Evolutionary conservation across 2,113 vertebrate genomes (phyloP), one percentile per base, ranked within the genome.

Genomic region (Syngnathoides biaculeatus): DNA sequence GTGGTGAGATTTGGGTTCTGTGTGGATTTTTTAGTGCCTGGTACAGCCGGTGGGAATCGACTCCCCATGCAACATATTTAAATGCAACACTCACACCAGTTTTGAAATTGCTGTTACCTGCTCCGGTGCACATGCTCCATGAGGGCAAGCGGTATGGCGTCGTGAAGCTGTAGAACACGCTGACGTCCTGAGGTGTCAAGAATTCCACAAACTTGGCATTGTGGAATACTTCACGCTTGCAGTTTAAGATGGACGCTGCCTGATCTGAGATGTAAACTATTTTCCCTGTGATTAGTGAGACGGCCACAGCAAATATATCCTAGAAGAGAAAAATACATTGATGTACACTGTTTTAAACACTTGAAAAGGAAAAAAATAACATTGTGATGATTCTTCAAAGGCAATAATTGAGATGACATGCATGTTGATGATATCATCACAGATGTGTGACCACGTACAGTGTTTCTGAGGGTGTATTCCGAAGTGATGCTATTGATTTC

Each of bases 121-220:
- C 90, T 70, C 93, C 93, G 0, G 89, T 91, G 89, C 93, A 94
- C 90, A 93, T 88, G 68, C 92, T 94, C 97, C 96, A 99, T 0
- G 94, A 93, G 0, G 96, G 95, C 17, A 99, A 91, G 75, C 93
- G 93, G 88, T 93, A 95, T 0, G 95, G 95, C 0, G 93, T 93
- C 27, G 96, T 98, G 79, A 92, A 95, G 85, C 95, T 96, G 84
- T 96, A 98, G 86, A 98, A 99, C 74, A 97, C 92, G 8, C 95
- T 94, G 72, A 98, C 93, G 2, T 99, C 97, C 47, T 96, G 96
- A 1, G 97, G 96, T 0, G 93, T 93, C 79, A 99, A 74, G 72
- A 99, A 94, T 88, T 98, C 97, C 90, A 97, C 95, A 64, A 99
- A 98, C 83, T 95, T 98, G 85, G 94, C 90, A 0, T 95, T 92